A percentile compares a stretch with the other conserved stretches of the same genome.
phyloP scores from a whole-genome alignment of 2,113 vertebrate species.

The Thryonomys swinderianus region DNA sequence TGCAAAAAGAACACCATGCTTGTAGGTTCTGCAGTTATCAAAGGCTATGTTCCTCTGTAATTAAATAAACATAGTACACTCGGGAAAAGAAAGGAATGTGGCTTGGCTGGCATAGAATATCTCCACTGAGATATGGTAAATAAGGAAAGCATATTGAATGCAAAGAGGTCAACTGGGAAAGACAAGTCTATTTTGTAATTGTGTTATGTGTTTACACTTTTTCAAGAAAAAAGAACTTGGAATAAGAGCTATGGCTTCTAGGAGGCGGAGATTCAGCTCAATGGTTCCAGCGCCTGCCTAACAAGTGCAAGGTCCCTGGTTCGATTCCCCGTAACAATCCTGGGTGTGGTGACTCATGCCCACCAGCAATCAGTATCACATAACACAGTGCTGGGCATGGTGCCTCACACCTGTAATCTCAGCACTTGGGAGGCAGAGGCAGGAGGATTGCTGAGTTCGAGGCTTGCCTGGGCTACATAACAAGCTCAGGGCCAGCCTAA shows the following conservation, averaged over 20 bases:
- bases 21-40: not conserved
- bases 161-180: not conserved
- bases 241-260: not conserved
- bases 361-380: too few species aligned
- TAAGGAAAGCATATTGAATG: not conserved
- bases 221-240: constrained; percentile 25
- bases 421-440: too few species aligned
- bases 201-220: not conserved
- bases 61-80: not conserved
- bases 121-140: not conserved
- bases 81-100: not conserved
- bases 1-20: not conserved
- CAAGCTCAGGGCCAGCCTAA: too few species aligned
- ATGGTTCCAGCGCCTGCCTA: too few species aligned
- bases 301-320: too few species aligned
- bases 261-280: too few species aligned
- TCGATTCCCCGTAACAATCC: too few species aligned
- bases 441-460: too few species aligned
- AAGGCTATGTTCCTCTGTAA: not conserved
- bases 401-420: too few species aligned
- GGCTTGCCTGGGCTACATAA: too few species aligned
- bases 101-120: not conserved
- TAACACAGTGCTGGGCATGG: too few species aligned
- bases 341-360: too few species aligned
- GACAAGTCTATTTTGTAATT: not conserved